phyloP scores from a whole-genome alignment of 2,797 vertebrate species.

The Glossophaga mutica region DNA sequence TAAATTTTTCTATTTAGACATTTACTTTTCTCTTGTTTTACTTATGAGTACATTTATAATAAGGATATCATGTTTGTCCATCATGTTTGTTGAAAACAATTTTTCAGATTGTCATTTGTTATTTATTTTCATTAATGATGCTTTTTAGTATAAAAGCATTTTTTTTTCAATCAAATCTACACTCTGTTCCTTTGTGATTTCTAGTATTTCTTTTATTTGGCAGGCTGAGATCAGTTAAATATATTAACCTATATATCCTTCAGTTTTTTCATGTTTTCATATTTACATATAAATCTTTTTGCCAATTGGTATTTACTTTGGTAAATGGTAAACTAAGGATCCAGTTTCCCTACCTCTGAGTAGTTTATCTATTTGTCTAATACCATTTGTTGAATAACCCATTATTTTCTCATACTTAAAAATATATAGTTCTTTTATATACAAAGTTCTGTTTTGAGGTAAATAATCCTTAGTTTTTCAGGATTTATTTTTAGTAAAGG shows the following conservation, averaged over 20 bases:
- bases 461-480: conserved; percentile 44
- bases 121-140: background rate
- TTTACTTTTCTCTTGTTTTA: conserved; percentile 25
- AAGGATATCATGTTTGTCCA: background rate
- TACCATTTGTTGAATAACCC: background rate
- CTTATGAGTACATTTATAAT: background rate
- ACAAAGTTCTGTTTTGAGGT: background rate
- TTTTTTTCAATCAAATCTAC: background rate
- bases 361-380: background rate
- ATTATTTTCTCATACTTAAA: background rate
- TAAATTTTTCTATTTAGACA: background rate
- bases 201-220: background rate
- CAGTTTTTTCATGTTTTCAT: background rate
- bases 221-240: background rate
- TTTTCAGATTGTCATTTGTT: background rate
- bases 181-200: background rate
- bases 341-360: background rate
- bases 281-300: background rate
- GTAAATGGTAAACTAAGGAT: background rate
- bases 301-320: background rate
- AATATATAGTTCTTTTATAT: background rate
- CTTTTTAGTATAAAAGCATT: background rate
- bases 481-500: conserved; percentile 16
- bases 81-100: conserved; percentile 17
- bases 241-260: background rate